These are phyloP conservation scores for Eremobia ochroleuca DNA, from an alignment of 2,888 invertebrate species.

Conservation along the genomic window DNA sequence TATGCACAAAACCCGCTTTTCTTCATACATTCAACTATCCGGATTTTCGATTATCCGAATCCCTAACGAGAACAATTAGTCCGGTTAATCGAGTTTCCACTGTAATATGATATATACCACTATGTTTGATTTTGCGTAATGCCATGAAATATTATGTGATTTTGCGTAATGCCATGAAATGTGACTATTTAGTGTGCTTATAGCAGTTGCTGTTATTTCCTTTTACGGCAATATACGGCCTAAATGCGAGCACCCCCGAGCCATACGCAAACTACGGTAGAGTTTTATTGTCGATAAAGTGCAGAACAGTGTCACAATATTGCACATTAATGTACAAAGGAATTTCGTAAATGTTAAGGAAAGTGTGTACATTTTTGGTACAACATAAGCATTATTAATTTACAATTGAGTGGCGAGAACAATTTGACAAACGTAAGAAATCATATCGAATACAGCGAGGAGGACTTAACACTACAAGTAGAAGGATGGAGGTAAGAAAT, in stretches of 20 bases:
- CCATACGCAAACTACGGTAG: slow-evolving; percentile 33
- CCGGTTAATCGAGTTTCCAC: no score
- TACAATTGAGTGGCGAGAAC: not conserved
- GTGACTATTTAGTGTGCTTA: slow-evolving; percentile 30
- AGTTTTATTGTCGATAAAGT: slow-evolving; percentile 51
- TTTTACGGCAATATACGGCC: slow-evolving; percentile 49
- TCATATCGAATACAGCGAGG: not conserved
- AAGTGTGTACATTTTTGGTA: not conserved
- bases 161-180: slow-evolving; percentile 41
- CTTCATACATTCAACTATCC: no score
- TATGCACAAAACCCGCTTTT: no score
- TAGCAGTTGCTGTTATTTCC: slow-evolving; percentile 59
- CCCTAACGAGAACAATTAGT: no score
- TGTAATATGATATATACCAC: slow-evolving; percentile 1
- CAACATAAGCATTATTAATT: not conserved
- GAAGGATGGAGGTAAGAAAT: not conserved
- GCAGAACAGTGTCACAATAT: slow-evolving; percentile 46
- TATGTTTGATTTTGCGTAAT: slow-evolving; percentile 36
- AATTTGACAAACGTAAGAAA: not conserved
- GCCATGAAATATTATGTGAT: slow-evolving; percentile 17
- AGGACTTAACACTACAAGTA: not conserved
- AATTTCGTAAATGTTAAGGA: slow-evolving; percentile 22
- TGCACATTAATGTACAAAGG: slow-evolving; percentile 16
- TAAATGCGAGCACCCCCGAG: slow-evolving; percentile 46
- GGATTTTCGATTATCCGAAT: no score